Evolutionary conservation across 2,113 vertebrate species (phyloP).

Genomic region (Mungos mungo): DNA sequence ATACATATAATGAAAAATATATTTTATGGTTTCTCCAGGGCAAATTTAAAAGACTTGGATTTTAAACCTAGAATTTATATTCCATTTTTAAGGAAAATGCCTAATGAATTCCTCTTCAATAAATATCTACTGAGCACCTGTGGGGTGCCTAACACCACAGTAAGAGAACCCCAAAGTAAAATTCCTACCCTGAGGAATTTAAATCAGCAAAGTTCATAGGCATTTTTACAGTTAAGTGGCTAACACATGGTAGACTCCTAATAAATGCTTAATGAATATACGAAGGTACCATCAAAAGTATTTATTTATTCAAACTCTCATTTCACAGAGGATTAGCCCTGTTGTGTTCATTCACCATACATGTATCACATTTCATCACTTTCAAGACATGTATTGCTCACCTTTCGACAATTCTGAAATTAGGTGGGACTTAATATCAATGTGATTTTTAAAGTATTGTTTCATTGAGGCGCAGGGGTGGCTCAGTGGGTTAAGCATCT

Average conservation of each 20-base stretch:
- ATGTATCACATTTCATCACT: neutral
- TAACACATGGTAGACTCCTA: neutral
- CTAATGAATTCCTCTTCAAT: neutral
- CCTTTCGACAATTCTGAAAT: neutral
- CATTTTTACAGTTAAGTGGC: neutral
- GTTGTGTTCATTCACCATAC: neutral
- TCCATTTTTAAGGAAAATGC: neutral
- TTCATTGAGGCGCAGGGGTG: neutral
- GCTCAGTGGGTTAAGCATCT: no score
- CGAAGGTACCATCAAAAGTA: neutral
- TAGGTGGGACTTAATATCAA: neutral
- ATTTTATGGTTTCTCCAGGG: neutral
- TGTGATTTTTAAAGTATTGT: neutral
- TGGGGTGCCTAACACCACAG: neutral
- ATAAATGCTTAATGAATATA: neutral
- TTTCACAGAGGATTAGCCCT: neutral
- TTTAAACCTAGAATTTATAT: neutral
- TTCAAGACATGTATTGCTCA: neutral
- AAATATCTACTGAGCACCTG: neutral
- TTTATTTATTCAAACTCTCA: neutral
- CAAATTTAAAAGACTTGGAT: constrained; percentile 7
- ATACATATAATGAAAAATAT: neutral
- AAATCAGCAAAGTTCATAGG: neutral
- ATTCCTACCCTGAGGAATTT: neutral
- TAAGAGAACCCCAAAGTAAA: neutral